Conservation (phyloP, 2,888 invertebrate genomes). For the Eristalis intricaria region DNA sequence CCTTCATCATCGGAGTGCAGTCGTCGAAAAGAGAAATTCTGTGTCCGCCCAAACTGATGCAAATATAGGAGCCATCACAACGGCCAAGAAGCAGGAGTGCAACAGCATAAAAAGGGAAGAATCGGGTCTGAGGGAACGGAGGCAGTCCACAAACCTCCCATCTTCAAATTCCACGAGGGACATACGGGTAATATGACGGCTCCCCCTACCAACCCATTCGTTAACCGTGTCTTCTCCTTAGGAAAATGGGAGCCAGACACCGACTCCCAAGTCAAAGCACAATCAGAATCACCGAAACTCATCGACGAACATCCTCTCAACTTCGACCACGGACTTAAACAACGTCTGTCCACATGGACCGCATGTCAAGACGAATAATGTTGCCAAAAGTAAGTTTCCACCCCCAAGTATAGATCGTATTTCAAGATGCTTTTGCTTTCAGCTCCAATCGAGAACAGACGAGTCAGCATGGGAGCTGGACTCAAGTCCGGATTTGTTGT, state of each 20-base stretch:
- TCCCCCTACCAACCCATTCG: neutral
- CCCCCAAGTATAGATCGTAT: neutral
- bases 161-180: slow-evolving; percentile 72
- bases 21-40: slow-evolving; percentile 78
- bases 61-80: slow-evolving; percentile 76
- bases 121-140: slow-evolving; percentile 75
- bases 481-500: slow-evolving; percentile 84
- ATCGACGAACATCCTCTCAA: slow-evolving; percentile 78
- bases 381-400: slow-evolving; percentile 76
- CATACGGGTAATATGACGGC: slow-evolving; percentile 66
- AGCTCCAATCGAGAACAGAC: slow-evolving; percentile 78
- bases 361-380: slow-evolving; percentile 77
- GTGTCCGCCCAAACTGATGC: slow-evolving; percentile 80
- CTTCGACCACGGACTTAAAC: slow-evolving; percentile 80
- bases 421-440: slow-evolving; percentile 12
- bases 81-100: slow-evolving; percentile 76
- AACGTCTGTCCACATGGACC: slow-evolving; percentile 79
- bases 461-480: slow-evolving; percentile 79
- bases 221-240: slow-evolving; percentile 9
- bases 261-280: slow-evolving; percentile 77
- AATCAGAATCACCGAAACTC: slow-evolving; percentile 79
- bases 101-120: slow-evolving; percentile 76
- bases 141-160: slow-evolving; percentile 75
- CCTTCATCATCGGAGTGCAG: slow-evolving; percentile 60
- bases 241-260: slow-evolving; percentile 79